phyloP scores from a whole-genome alignment of 2,888 invertebrate genomes.

The Drosophila picticornis region DNA sequence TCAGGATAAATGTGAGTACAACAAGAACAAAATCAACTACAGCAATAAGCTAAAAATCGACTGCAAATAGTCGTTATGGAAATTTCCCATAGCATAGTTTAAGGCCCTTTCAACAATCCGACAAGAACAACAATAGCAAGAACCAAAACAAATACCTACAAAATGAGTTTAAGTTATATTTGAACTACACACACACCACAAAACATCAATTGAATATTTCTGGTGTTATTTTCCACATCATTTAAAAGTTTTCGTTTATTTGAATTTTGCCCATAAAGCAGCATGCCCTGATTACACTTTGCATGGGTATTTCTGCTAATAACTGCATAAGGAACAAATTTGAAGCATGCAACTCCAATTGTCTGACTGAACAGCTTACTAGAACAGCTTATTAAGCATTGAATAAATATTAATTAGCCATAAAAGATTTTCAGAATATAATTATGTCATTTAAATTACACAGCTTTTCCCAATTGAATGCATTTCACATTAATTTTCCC shows the following conservation, averaged over 20 bases:
- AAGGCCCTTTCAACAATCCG: conserved; percentile 43
- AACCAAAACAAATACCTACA: conserved; percentile 25
- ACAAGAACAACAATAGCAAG: conserved; percentile 18
- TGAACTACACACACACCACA: conserved; percentile 12
- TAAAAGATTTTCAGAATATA: neutral
- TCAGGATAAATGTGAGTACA: conserved; percentile 86
- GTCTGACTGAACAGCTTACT: conserved; percentile 12
- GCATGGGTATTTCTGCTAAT: conserved; percentile 28
- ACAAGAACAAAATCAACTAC: conserved; percentile 25
- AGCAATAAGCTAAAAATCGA: conserved; percentile 25
- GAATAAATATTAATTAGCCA: neutral
- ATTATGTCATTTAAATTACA: conserved; percentile 20
- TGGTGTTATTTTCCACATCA: conserved; percentile 1
- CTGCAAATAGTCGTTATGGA: conserved; percentile 32
- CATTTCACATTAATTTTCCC: conserved; percentile 15
- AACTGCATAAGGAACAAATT: conserved; percentile 3
- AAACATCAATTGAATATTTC: conserved; percentile 17
- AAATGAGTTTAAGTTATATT: conserved; percentile 31
- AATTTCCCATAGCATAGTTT: conserved; percentile 68
- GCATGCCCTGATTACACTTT: conserved; percentile 24
- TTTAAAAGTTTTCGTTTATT: conserved; percentile 8
- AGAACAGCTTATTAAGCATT: conserved; percentile 8
- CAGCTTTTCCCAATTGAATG: conserved; percentile 16
- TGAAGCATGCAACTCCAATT: conserved; percentile 35
- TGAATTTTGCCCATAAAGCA: conserved; percentile 6